Base-by-base conservation (phyloP, 2,888 invertebrate species). In the Graphium colonna region DNA sequence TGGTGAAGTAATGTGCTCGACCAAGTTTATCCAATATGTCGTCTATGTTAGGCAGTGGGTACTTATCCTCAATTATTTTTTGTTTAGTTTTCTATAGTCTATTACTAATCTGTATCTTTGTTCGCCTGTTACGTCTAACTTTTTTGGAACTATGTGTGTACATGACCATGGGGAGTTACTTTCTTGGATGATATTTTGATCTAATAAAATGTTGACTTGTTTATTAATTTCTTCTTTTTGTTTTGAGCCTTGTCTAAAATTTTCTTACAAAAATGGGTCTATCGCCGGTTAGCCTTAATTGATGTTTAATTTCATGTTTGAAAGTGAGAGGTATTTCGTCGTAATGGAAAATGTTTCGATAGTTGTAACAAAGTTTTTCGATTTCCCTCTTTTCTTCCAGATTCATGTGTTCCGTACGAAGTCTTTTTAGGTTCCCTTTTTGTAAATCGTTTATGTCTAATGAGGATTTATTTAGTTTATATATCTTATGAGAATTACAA, bases 101-200 rank as follows among this genome's bases (percentile, higher is more conserved):
- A 42, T 42, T 13, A 42, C 21, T 8, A 26, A 26, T 5, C 42
- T 21, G 13, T 12, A 26, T 26, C 26, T 42, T 13, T 26, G 42
- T 42, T 42, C 42, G n/a, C 42, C 42, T 26, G 42, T 26, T 13
- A 26, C 42, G 13, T 42, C 42, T 26, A 40, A 1, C 8, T 40
- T 40, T 1, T 16, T 16, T 15, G 39, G 9, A 38, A 10, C 38
- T 1, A 38, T 38, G 38, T 38, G n/a, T 3, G 39, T 3, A 40
- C 39, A 16, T 38, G 38, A 38, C 39, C 39, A 40, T 7, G 39
- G 39, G 1, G 39, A 40, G 39, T 7, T 16, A 40, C 16, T 16
- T 40, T 40, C 39, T 8, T 9, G 62, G 64, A 68, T 68, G 3
- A 66, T 61, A 50, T 59, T 47, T 61, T 63, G 50, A 64, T 40